Conservation (phyloP, 2,888 invertebrate genomes). For the Sceliomorpha sp. region DNA sequence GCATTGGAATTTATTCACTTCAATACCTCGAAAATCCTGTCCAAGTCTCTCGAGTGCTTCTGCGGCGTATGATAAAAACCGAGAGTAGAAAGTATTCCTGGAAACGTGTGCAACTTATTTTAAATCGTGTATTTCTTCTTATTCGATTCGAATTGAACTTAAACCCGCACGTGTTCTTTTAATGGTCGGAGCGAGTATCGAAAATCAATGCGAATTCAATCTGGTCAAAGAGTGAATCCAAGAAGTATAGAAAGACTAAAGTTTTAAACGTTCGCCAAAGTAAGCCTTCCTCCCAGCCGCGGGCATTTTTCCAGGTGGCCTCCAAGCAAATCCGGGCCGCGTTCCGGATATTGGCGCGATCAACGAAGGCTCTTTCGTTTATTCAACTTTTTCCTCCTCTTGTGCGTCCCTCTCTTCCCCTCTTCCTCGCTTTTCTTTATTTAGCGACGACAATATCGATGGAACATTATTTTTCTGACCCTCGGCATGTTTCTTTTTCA, state of each 20-base stretch:
- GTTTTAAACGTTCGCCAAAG: slow-evolving; percentile 43
- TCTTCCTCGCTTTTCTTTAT: slow-evolving; percentile 26
- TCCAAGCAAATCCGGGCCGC: slow-evolving; percentile 40
- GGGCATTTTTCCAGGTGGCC: slow-evolving; percentile 47
- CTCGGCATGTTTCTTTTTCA: slow-evolving; percentile 11
- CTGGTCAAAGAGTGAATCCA: slow-evolving; percentile 37
- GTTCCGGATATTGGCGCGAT: slow-evolving; percentile 48
- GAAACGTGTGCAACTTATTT: not conserved
- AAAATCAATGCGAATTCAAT: slow-evolving; percentile 53
- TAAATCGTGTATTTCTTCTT: slow-evolving; percentile 23
- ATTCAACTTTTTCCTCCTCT: slow-evolving; percentile 19
- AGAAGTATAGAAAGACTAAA: slow-evolving; percentile 34
- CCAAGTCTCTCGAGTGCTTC: no score
- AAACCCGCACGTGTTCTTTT: slow-evolving; percentile 44
- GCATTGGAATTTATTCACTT: no score
- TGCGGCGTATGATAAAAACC: no score
- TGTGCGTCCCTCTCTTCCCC: slow-evolving; percentile 17
- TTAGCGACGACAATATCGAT: slow-evolving; percentile 10
- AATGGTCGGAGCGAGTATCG: slow-evolving; percentile 39
- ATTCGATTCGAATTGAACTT: slow-evolving; percentile 37
- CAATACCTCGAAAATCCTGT: no score
- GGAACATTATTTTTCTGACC: slow-evolving; percentile 19
- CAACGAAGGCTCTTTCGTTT: slow-evolving; percentile 38
- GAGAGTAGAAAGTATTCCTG: no score
- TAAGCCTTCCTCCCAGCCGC: slow-evolving; percentile 28